phyloP scores from a whole-genome alignment of 2,797 vertebrate genomes.

The Eutrigla gurnardus region DNA sequence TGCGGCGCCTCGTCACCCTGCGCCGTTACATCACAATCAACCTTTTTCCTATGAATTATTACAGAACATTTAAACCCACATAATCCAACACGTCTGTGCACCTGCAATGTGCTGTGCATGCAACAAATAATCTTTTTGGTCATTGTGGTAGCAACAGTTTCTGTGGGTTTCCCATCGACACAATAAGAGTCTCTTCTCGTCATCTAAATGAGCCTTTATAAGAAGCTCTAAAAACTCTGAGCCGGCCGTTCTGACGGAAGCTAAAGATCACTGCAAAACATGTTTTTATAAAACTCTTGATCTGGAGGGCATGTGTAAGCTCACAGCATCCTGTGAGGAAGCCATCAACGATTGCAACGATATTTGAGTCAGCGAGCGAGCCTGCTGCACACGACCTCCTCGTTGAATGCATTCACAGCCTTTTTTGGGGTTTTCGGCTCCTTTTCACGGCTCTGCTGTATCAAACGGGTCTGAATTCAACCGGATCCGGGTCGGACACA shows the following conservation, averaged over 20 bases:
- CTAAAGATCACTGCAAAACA: constrained; percentile 48
- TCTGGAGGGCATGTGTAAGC: constrained; percentile 57
- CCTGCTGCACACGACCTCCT: too few species aligned
- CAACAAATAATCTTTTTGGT: constrained; percentile 8
- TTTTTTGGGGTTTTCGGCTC: background rate
- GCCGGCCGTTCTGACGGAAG: constrained; percentile 36
- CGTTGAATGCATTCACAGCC: too few species aligned
- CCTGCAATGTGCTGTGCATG: constrained; percentile 9
- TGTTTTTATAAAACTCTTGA: constrained; percentile 61
- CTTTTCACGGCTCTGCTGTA: constrained; percentile 15
- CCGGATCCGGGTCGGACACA: constrained; percentile 13
- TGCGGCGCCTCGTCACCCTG: background rate
- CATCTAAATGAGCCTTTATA: background rate
- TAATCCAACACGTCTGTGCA: constrained; percentile 21
- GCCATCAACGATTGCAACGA: constrained; percentile 41
- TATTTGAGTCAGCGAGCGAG: constrained; percentile 26
- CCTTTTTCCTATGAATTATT: too few species aligned
- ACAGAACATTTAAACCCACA: background rate
- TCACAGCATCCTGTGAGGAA: constrained; percentile 64
- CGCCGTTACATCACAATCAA: too few species aligned
- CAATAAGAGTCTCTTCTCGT: background rate
- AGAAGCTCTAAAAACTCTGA: constrained; percentile 20
- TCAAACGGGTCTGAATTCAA: constrained; percentile 26
- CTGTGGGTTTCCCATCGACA: constrained; percentile 26
- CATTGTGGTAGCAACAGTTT: constrained; percentile 34